Percentiles rank a stretch among this genome's conserved stretches.
phyloP scores from a whole-genome alignment of 1,140 invertebrate genomes.

The Coenobita brevimanus region DNA sequence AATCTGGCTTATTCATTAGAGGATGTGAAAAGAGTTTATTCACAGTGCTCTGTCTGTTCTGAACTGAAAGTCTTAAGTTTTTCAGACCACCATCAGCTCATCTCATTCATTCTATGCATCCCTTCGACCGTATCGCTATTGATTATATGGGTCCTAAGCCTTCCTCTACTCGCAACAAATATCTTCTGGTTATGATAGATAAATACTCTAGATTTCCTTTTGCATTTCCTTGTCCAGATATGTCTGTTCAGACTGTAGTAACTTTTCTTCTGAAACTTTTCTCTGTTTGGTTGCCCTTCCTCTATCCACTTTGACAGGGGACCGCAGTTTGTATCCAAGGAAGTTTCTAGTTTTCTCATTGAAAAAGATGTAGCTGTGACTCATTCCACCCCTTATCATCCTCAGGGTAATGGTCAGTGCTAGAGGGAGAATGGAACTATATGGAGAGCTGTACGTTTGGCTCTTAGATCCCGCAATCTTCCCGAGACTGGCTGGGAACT shows the following conservation, averaged over 20 bases:
- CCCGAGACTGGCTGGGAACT: too few species aligned
- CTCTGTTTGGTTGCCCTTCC: slow-evolving; percentile 7
- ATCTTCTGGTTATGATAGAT: not conserved
- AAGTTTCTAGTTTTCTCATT: not conserved
- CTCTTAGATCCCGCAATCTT: not conserved
- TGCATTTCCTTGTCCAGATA: not conserved
- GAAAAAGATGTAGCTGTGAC: not conserved
- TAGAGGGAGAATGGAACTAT: slow-evolving; percentile 6
- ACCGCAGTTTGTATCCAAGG: not conserved
- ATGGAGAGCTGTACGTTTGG: not conserved
- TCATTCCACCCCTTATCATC: too few species aligned
- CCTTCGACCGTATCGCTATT: slow-evolving; percentile 3
- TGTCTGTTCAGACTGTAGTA: slow-evolving; percentile 10
- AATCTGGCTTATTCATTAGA: too few species aligned
- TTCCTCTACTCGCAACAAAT: not conserved
- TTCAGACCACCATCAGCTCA: slow-evolving; percentile 1
- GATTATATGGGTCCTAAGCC: not conserved
- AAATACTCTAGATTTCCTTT: slow-evolving; percentile 10
- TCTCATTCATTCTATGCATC: not conserved
- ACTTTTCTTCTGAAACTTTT: not conserved
- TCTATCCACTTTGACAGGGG: slow-evolving; percentile 10
- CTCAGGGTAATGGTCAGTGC: slow-evolving; percentile 16
- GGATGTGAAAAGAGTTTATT: too few species aligned
- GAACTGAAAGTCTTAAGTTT: too few species aligned
- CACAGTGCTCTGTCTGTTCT: too few species aligned